Conservation (phyloP, 2,113 vertebrate genomes). For the Siphamia tubifer region DNA sequence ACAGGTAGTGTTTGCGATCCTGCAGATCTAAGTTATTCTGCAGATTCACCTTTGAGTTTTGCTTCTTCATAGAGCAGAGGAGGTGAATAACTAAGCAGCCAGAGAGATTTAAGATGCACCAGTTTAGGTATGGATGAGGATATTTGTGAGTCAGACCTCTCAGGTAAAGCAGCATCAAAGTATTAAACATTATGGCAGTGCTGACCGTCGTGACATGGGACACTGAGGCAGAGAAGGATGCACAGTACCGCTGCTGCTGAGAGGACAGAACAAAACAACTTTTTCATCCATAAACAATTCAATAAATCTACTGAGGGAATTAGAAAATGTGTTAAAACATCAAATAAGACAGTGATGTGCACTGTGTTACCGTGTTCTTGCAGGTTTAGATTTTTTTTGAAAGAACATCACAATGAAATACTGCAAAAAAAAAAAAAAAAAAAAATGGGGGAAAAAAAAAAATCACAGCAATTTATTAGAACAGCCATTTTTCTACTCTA, state of each 20-base stretch:
- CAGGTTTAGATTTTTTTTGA: neutral
- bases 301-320: no score
- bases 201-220: neutral
- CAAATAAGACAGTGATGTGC: no score
- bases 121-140: neutral
- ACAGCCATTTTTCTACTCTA: constrained; percentile 33
- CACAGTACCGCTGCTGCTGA: neutral
- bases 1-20: neutral
- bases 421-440: constrained; percentile 35
- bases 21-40: neutral
- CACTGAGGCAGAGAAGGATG: neutral
- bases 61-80: no score
- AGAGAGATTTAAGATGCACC: neutral
- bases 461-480: constrained; percentile 32
- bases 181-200: constrained; percentile 24
- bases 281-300: no score
- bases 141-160: neutral
- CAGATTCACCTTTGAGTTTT: no score
- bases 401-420: constrained; percentile 28
- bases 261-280: neutral
- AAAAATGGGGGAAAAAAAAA: no score
- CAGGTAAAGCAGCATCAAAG: neutral
- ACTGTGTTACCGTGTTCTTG: neutral
- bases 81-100: neutral
- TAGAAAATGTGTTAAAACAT: no score